A percentile compares a stretch with the other conserved stretches of the same genome.
Evolutionary conservation across 2,113 vertebrate genomes (phyloP).

Genomic region (Trinectes maculatus): DNA sequence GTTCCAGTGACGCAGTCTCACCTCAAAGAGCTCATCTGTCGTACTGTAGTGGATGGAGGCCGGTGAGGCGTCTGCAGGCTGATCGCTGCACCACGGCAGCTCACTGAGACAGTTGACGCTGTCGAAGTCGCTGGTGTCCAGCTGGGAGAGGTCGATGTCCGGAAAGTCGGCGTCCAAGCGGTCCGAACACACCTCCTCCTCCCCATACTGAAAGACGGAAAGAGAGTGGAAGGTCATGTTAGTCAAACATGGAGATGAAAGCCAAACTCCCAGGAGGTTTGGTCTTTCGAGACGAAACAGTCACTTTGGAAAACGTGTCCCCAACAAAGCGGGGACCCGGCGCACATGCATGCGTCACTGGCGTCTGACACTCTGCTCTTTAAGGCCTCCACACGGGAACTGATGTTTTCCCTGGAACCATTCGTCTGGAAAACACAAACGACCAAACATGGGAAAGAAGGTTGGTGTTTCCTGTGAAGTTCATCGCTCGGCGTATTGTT

Average conservation of each 20-base stretch:
- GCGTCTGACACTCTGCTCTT: conserved; percentile 7
- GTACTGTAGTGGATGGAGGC: conserved; percentile 91
- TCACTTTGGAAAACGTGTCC: conserved; percentile 17
- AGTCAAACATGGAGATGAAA: conserved; percentile 43
- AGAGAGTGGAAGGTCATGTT: conserved; percentile 38
- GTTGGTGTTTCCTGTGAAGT: conserved; percentile 21
- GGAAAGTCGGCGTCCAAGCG: conserved; percentile 93
- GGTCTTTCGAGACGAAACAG: conserved; percentile 22
- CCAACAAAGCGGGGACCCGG: conserved; percentile 18
- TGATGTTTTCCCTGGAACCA: neutral
- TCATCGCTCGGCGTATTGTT: neutral
- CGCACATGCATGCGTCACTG: conserved; percentile 31
- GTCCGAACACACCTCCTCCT: conserved; percentile 89
- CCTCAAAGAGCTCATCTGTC: conserved; percentile 94
- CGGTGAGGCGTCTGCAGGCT: conserved; percentile 78
- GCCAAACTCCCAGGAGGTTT: conserved; percentile 8
- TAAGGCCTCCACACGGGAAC: conserved; percentile 12
- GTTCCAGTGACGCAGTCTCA: conserved; percentile 52
- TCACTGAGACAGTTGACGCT: conserved; percentile 91
- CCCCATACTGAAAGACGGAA: conserved; percentile 84
- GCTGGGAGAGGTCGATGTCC: conserved; percentile 96
- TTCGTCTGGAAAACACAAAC: conserved; percentile 1
- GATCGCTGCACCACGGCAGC: conserved; percentile 93
- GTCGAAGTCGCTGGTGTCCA: conserved; percentile 95
- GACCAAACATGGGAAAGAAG: conserved; percentile 17